Base-by-base conservation (phyloP, 2,888 invertebrate species). In the Strigamia crassipes region DNA sequence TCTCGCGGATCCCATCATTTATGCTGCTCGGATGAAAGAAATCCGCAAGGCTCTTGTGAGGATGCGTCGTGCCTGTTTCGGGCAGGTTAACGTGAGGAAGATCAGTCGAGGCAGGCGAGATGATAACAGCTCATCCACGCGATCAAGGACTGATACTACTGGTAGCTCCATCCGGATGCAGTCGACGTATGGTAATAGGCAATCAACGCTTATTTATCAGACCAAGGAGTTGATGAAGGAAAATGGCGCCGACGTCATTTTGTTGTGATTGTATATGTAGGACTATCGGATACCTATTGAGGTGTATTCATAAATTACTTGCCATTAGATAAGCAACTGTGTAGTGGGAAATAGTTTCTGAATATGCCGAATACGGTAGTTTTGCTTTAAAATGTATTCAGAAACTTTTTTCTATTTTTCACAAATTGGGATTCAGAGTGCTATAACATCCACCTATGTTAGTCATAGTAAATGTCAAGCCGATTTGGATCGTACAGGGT, bases 21-120 rank as follows among this genome's bases (percentile, higher is more conserved):
- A 92, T 86, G 91, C 92, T 10, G 90, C 91, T 8, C 87, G 92
- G 81, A 91, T 92, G 90, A 89, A 90, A 82, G 92, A 92, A 85
- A 92, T 92, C 82, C 90, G 86, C 51, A 85, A 85, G 38, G 87
- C 88, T 1, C 85, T 87, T 83, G 86, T 84, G 84, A 82, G 81
- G 15, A 84, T 84, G 84, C 77, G 73, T 46, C 27, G 78, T 78
- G 3, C 77, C 79, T 82, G 82, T 42, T 81, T 21, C 41, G 13
- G 18, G 83, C 83, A 5, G 86, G 51, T 23, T 5, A 46, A 15
- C 6, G 21, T 15, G 42, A 80, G 46, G 15, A 18, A 21, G 12
- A 31, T 46, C 31, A 27, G 12, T 66, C 77, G 77, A 15, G n/a
- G 77, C 23, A 13, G 77, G 8, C n/a, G 81, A 56, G 13, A 31